phyloP scores from a whole-genome alignment of 2,888 invertebrate species.

The Nineta flava region DNA sequence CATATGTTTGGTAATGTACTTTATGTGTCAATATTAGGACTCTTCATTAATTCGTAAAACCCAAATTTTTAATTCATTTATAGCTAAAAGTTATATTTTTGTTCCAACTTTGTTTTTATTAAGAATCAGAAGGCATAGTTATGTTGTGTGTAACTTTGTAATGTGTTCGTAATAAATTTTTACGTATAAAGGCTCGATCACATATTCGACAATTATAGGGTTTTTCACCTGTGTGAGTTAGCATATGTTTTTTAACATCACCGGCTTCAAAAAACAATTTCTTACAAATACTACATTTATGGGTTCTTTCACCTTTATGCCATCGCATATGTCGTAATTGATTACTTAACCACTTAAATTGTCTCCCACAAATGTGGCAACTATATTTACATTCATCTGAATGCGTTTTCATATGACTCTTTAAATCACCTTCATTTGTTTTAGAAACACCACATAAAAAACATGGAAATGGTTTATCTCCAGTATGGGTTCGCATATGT shows the following conservation, averaged over 20 bases:
- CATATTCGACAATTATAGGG: conserved; percentile 21
- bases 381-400: conserved; percentile 14
- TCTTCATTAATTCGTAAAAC: too few species aligned
- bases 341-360: conserved; percentile 21
- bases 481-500: conserved; percentile 20
- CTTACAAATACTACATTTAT: conserved; percentile 19
- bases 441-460: conserved; percentile 21
- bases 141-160: background rate
- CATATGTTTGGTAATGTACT: too few species aligned
- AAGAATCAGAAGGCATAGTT: background rate
- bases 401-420: conserved; percentile 20
- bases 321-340: conserved; percentile 20
- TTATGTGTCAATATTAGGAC: too few species aligned
- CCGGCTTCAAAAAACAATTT: conserved; percentile 20
- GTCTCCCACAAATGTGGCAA: conserved; percentile 18
- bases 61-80: too few species aligned
- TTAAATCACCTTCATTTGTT: conserved; percentile 21
- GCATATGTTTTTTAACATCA: conserved; percentile 19
- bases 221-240: conserved; percentile 22
- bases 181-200: conserved; percentile 18
- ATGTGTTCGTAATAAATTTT: background rate
- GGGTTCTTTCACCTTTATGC: conserved; percentile 19
- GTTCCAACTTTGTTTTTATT: too few species aligned
- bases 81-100: too few species aligned
- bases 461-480: conserved; percentile 22